These are phyloP conservation scores for Syndactyla subalaris DNA, from an alignment of 2,797 vertebrate species.

Conservation along the genomic window DNA sequence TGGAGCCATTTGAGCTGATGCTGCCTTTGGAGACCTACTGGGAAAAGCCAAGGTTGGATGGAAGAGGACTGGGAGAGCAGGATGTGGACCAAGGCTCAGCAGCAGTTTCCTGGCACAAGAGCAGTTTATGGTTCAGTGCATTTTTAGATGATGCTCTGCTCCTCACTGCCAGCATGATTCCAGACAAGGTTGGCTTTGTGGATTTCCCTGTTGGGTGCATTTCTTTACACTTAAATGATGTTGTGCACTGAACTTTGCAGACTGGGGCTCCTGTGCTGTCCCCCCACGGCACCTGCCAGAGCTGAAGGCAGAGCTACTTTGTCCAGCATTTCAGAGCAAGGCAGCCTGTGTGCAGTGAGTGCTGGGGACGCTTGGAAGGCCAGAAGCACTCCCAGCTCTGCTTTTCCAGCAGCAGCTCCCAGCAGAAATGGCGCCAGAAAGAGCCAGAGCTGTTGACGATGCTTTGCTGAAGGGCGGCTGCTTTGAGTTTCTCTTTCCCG, in stretches of 20 bases:
- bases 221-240: neutral
- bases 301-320: neutral
- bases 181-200: neutral
- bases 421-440: neutral
- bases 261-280: neutral
- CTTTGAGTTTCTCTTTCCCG: neutral
- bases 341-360: neutral
- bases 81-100: neutral
- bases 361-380: neutral
- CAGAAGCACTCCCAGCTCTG: neutral
- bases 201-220: neutral
- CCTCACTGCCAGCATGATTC: neutral
- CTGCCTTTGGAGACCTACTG: neutral
- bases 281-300: fast-evolving
- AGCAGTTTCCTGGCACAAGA: neutral
- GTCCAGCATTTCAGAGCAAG: neutral
- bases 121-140: fast-evolving
- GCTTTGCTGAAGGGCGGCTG: neutral
- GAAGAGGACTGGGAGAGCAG: neutral
- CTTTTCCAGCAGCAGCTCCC: neutral
- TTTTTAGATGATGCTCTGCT: neutral
- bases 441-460: fast-evolving
- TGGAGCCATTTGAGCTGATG: neutral
- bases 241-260: neutral
- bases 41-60: neutral